Evolutionary conservation across 2,113 vertebrate genomes (phyloP), one percentile per base, ranked within the genome.

Genomic region (Strix aluco): DNA sequence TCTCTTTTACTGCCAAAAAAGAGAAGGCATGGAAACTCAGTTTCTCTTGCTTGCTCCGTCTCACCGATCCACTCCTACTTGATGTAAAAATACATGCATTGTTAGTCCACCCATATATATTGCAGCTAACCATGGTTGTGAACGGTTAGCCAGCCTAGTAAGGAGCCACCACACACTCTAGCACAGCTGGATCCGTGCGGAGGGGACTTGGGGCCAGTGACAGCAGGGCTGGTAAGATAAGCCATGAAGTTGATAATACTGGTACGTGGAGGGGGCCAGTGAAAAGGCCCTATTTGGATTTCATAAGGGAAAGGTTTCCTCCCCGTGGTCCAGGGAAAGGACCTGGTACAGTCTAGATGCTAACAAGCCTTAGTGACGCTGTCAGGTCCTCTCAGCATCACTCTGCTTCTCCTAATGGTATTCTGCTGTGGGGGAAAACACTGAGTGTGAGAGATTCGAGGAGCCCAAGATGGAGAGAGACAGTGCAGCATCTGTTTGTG

Each of bases 301-400:
- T 73, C 15, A 0, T 29, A 46, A 29, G 8, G 26, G 54, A 46
- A 40, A 30, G 66, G 15, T 55, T 91, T 91, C 36, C 5, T 87
- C 6, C 5, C 22, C 0, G 0, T 55, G 30, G 36, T n/a, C 38
- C 19, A 8, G n/a, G n/a, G 40, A 40, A 69, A 19, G 49, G 38
- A 92, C 34, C 47, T 81, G 14, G 29, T 81, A 36, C 44, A 74
- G 38, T 20, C 20, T 21, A 47, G 72, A 17, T 91, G 57, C 26
- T 72, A 16, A 84, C 1, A 0, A 94, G 66, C 40, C 42, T 66
- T 30, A 62, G 66, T 65, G 81, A 34, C 1, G 6, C 75, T 94
- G 66, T 87, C 12, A 13, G 26, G 34, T 85, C 49, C 67, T 70
- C 29, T 95, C 46, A 42, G 51, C 57, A 71, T 93, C 70, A 38